Percentiles rank a stretch among this genome's conserved stretches.
Evolutionary conservation across 2,113 vertebrate species (phyloP).

Genomic region (Macaca mulatta): DNA sequence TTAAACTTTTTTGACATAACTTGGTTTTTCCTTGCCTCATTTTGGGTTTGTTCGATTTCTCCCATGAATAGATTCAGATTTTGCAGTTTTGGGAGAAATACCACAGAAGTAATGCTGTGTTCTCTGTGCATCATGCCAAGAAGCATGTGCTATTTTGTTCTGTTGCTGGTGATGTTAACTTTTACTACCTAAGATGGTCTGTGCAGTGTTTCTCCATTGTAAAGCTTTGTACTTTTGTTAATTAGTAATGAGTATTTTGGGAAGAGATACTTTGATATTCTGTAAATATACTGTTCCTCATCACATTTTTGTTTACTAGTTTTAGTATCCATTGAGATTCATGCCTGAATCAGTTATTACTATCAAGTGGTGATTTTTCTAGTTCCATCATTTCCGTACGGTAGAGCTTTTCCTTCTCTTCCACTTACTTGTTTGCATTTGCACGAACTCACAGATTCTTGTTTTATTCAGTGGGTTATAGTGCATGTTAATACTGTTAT

Average conservation of each 20-base stretch:
- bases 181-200: neutral
- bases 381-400: neutral
- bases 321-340: conserved; percentile 7
- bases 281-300: neutral
- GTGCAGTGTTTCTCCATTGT: neutral
- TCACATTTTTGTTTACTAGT: neutral
- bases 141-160: neutral
- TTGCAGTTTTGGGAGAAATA: conserved; percentile 1
- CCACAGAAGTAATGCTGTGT: neutral
- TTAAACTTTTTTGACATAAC: neutral
- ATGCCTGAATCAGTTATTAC: neutral
- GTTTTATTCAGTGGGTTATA: neutral
- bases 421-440: neutral
- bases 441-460: neutral
- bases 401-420: neutral
- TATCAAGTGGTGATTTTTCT: neutral
- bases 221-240: conserved; percentile 11
- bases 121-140: neutral
- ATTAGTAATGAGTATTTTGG: conserved; percentile 22
- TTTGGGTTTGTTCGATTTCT: neutral
- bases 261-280: neutral
- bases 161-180: neutral
- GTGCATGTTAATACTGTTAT: neutral
- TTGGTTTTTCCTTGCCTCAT: conserved; percentile 11
- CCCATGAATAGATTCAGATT: neutral